Evolutionary conservation across 1,140 invertebrate genomes (phyloP), one percentile per base, ranked within the genome.

Genomic region (Aphaenogaster floridana): DNA sequence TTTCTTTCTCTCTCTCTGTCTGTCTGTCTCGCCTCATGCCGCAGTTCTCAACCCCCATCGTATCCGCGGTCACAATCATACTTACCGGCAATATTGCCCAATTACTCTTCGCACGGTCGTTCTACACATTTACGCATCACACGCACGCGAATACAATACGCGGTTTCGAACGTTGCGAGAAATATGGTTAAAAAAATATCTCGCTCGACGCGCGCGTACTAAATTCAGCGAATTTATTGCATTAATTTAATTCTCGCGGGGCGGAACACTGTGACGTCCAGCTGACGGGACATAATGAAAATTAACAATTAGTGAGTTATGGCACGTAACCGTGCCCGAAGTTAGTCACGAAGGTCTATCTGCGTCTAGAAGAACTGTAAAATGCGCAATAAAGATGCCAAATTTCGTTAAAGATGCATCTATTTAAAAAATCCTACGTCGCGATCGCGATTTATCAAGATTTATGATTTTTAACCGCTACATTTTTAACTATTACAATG

Each of bases 211-310:
- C 89, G 91, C 89, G 88, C 89, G 85, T 88, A 87, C 88, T 91
- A 68, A 91, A 91, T 89, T 92, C 90, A 86, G 48, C 77, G 89
- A 91, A 92, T 89, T 90, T 90, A 91, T 90, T 80, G 85, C 57
- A 68, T 78, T 61, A 69, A 68, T 85, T 76, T 66, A 84, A 85
- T 86, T 88, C 57, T 52, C 76, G 28, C 34, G 15, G 17, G 28
- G 57, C 52, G 42, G 57, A 39, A 72, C 8, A 13, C 17, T 11
- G 52, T 54, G 69, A 42, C 3, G 61, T 61, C 17, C 80, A 48
- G 28, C 42, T 50, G 57, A 50, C 48, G 36, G 63, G 48, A 54
- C 57, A 28, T 50, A 76, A 84, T 50, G 13, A 61, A 74, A 84
- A 76, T 76, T 76, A 84, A 21, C 54, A 74, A 84, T 84, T 63